Percentiles rank a stretch among this genome's conserved stretches.
These are phyloP conservation scores for Carollia perspicillata DNA, from an alignment of 2,113 vertebrate species.

Conservation along the genomic window DNA sequence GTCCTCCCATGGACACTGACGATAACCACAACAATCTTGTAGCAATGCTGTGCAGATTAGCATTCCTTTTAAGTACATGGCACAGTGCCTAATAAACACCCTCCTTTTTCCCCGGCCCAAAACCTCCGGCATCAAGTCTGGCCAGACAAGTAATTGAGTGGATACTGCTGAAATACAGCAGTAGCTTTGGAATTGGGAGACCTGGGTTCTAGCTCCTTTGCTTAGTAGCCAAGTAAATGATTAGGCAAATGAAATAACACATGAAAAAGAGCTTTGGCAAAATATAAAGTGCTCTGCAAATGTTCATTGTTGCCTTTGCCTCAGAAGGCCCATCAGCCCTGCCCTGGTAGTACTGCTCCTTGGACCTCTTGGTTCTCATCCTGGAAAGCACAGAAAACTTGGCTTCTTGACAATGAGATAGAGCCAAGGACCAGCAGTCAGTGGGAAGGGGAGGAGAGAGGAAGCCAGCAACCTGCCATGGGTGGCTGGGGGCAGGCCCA, in stretches of 20 bases:
- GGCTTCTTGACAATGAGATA: slow-evolving; percentile 1
- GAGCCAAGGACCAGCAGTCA: neutral
- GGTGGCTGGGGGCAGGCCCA: neutral
- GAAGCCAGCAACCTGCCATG: neutral
- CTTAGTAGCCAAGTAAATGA: neutral
- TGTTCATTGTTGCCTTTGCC: neutral
- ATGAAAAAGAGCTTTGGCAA: neutral
- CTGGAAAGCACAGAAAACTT: slow-evolving; percentile 39
- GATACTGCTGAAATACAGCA: neutral
- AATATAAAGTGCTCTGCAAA: neutral
- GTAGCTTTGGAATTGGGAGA: neutral
- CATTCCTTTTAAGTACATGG: neutral
- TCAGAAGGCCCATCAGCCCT: neutral
- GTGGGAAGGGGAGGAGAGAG: neutral
- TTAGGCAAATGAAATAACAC: neutral
- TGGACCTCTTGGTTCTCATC: neutral
- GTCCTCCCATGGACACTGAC: neutral
- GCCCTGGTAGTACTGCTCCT: neutral
- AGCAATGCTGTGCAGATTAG: neutral
- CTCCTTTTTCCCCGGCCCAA: neutral
- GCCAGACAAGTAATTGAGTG: neutral
- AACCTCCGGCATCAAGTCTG: neutral
- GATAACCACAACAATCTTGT: neutral
- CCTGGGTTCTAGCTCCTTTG: neutral
- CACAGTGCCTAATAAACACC: neutral